Evolutionary conservation across 1,140 invertebrate species (phyloP).

Genomic region (Ostrea denselamellosa): DNA sequence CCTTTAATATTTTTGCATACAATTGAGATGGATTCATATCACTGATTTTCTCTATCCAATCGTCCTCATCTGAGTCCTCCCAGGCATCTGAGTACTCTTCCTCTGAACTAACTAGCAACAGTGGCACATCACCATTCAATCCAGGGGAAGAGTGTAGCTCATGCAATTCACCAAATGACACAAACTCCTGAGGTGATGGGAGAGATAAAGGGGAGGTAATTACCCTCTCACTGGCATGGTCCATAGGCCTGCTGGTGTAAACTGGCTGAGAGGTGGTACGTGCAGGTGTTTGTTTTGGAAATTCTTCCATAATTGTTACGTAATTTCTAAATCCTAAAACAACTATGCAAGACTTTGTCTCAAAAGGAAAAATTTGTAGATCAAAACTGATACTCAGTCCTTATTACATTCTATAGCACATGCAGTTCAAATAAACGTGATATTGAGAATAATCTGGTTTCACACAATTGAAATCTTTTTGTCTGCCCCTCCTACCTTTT

Average conservation of each 20-base stretch:
- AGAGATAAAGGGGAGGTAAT: conserved; percentile 22
- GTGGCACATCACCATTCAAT: not conserved
- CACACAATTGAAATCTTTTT: not conserved
- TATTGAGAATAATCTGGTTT: not conserved
- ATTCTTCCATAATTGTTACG: not conserved
- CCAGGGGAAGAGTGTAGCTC: conserved; percentile 3
- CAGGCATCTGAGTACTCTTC: not conserved
- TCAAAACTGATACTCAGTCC: not conserved
- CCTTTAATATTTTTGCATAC: conserved; percentile 11
- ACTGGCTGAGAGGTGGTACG: not conserved
- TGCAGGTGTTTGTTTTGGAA: not conserved
- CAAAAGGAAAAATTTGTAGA: not conserved
- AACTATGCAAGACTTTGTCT: not conserved
- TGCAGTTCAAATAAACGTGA: not conserved
- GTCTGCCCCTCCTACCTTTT: not conserved
- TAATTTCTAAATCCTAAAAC: not conserved
- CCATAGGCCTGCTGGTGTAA: not conserved
- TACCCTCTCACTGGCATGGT: not conserved
- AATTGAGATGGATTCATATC: conserved; percentile 8
- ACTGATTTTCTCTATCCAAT: not conserved
- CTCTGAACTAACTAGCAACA: not conserved
- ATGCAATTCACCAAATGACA: not conserved
- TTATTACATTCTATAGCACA: not conserved
- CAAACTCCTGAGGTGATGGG: not conserved
- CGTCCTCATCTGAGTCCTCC: not conserved